A percentile compares a stretch with the other conserved stretches of the same genome.
Evolutionary conservation across 2,113 vertebrate species (phyloP).

Genomic region (Emydura subglobosa): DNA sequence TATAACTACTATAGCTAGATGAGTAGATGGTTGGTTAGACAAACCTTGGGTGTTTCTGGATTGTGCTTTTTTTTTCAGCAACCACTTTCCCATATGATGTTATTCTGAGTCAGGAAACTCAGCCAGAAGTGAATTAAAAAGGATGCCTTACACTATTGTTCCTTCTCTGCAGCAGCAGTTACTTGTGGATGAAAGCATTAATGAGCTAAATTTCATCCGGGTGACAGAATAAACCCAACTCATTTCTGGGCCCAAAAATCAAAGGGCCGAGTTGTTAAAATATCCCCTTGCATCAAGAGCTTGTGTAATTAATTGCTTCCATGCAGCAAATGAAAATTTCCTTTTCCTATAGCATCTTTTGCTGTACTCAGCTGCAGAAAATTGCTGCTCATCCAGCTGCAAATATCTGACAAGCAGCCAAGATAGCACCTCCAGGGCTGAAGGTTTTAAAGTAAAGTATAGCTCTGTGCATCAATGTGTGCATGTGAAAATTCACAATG

Average conservation of each 20-base stretch:
- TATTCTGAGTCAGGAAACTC: not conserved
- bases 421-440: not conserved
- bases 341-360: not conserved
- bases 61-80: not conserved
- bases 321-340: not conserved
- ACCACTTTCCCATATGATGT: not conserved
- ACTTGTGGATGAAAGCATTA: not conserved
- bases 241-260: not conserved
- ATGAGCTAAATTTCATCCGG: not conserved
- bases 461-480: not conserved
- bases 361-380: not conserved
- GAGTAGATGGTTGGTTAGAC: not conserved
- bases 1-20: not conserved
- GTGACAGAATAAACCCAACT: not conserved
- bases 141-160: not conserved
- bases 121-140: not conserved
- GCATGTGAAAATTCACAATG: not conserved
- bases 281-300: not conserved
- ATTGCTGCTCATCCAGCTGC: conserved; percentile 10
- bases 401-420: conserved; percentile 12
- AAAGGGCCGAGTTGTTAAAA: not conserved
- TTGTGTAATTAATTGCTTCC: not conserved
- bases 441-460: not conserved
- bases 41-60: rapidly evolving
- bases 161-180: not conserved